Percentiles rank a stretch among this genome's conserved stretches.
phyloP scores from a whole-genome alignment of 1,140 invertebrate species.

The Drosophila nasuta region DNA sequence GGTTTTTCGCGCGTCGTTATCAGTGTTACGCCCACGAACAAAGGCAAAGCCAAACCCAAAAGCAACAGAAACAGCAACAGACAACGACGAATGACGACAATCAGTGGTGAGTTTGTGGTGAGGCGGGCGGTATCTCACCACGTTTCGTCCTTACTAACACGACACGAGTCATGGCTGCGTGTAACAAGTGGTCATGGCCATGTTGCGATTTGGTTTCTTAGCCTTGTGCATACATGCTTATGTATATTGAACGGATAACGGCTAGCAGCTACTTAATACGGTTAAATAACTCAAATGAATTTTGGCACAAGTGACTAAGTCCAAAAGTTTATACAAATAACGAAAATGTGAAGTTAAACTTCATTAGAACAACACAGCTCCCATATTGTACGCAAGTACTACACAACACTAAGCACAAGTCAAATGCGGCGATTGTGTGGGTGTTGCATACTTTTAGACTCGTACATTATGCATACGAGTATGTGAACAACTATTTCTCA shows the following conservation, averaged over 20 bases:
- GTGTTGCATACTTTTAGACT: not conserved
- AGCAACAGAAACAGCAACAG: slow-evolving; percentile 21
- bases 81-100: slow-evolving; percentile 60
- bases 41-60: no score
- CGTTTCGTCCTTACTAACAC: slow-evolving; percentile 20
- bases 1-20: slow-evolving; percentile 65
- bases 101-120: slow-evolving; percentile 27
- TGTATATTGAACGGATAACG: no score
- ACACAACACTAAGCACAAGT: not conserved
- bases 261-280: not conserved
- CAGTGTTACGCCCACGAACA: slow-evolving; percentile 51
- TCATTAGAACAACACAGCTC: no score
- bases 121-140: slow-evolving; percentile 34
- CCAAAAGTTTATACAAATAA: no score
- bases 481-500: slow-evolving; percentile 72
- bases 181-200: slow-evolving; percentile 68
- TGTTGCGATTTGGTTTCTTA: slow-evolving; percentile 40
- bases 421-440: not conserved
- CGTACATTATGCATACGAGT: slow-evolving; percentile 7
- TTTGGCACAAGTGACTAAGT: no score
- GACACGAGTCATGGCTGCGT: slow-evolving; percentile 6
- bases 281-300: no score
- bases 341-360: no score
- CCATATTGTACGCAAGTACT: not conserved
- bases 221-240: not conserved